Base-by-base conservation (phyloP, 2,888 invertebrate genomes). In the Monopis laevigella region DNA sequence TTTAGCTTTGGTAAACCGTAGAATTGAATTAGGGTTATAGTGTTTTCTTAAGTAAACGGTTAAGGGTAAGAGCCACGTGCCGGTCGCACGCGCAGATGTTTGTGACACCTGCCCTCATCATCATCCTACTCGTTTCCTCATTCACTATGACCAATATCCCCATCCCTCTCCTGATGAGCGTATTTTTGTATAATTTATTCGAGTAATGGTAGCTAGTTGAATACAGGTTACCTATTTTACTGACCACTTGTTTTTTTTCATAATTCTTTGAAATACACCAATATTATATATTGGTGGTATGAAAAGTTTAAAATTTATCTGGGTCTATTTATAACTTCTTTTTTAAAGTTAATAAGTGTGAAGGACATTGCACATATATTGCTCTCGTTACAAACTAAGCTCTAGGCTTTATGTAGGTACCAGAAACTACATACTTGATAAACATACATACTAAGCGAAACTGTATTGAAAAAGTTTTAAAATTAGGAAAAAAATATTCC, bases 101-200 rank as follows among this genome's bases (percentile, higher is more conserved):
- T 61, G 63, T 73, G 77, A 80, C 78, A 80, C 78, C 78, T 80
- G 78, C 78, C 77, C 68, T 59, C 60, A 26, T 66, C 68, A 17
- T 59, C 62, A 52, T 50, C 67, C 14, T 19, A 65, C 55, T 78
- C 77, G 66, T 74, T 58, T 51, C 75, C 72, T 62, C 61, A 40
- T 26, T 29, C 11, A 6, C 47, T 48, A 54, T 44, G 55, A 12
- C 53, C 47, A 54, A 53, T 54, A 52, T 53, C 40, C 43, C 62
- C 49, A 58, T 78, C 78, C 59, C 53, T 59, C 42, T 75, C 70
- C 57, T 42, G 56, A 58, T 62, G 67, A 66, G 66, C 74, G 75
- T 74, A 77, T 75, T 80, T 75, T 77, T 72, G 75, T 75, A 73
- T 74, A 80, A 75, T 77, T 74, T 77, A 78, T 77, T 75, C 73